Conservation (phyloP, 2,797 vertebrate species). For the Potorous gilbertii region DNA sequence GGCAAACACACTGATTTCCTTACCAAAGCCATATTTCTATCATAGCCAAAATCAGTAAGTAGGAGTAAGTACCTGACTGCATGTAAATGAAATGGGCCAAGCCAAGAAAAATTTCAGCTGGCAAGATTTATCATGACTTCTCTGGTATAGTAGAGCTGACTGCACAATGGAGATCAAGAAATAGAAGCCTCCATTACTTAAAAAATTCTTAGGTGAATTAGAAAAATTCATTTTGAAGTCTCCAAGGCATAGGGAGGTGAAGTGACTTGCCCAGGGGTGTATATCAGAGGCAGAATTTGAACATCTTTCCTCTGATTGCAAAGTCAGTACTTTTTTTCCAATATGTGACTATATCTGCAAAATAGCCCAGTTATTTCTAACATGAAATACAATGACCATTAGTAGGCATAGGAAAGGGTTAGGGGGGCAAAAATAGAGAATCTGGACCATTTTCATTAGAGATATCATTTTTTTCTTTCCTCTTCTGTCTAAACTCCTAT, state of each 20-base stretch:
- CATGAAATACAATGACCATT: background rate
- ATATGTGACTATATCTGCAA: background rate
- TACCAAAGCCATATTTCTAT: background rate
- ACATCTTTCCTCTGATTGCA: background rate
- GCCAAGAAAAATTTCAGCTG: background rate
- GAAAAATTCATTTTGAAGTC: background rate
- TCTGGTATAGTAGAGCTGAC: background rate
- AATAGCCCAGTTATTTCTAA: background rate
- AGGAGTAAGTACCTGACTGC: background rate
- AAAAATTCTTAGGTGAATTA: background rate
- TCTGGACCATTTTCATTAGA: background rate
- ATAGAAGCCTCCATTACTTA: background rate
- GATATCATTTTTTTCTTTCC: background rate
- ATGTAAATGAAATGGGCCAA: background rate
- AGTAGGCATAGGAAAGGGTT: background rate
- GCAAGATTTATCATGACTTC: conserved; percentile 5
- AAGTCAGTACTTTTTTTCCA: background rate
- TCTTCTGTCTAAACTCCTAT: background rate
- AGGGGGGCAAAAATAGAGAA: background rate
- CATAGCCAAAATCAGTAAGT: background rate
- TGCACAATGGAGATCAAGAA: background rate
- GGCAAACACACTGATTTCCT: background rate
- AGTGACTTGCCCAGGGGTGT: too few relatives aligned
- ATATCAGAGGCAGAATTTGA: background rate
- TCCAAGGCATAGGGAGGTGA: background rate